Conservation (phyloP, 2,888 invertebrate species). For the Cistogaster globosa region DNA sequence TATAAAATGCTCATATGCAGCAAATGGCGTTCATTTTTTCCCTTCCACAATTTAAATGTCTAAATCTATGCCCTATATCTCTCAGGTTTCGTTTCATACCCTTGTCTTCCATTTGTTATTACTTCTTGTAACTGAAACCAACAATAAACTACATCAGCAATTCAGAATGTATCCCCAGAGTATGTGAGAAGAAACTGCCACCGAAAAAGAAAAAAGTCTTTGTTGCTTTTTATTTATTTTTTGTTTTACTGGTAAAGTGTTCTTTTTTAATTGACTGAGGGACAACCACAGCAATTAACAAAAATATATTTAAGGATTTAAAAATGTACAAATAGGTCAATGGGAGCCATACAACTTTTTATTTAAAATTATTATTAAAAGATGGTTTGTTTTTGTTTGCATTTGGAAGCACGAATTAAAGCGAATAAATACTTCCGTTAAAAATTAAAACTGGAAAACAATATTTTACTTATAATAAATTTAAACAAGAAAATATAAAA, state of each 20-base stretch:
- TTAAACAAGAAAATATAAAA: too few species aligned
- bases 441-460: too few species aligned
- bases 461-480: too few species aligned
- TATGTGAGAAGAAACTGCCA: slow-evolving; percentile 9
- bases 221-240: slow-evolving; percentile 20
- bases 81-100: too few species aligned
- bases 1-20: too few species aligned
- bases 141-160: not conserved
- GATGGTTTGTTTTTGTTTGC: not conserved
- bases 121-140: not conserved
- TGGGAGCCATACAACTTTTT: slow-evolving; percentile 3
- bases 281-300: not conserved
- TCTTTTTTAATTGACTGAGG: not conserved
- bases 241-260: not conserved
- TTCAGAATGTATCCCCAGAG: slow-evolving; percentile 39
- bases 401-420: not conserved
- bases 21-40: too few species aligned
- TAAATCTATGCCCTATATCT: too few species aligned
- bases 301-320: not conserved
- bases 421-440: too few species aligned
- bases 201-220: slow-evolving; percentile 32
- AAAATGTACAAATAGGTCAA: slow-evolving; percentile 26
- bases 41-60: too few species aligned
- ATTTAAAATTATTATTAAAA: slow-evolving; percentile 39
- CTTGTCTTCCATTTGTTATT: not conserved